Base-by-base conservation (phyloP, 2,113 vertebrate genomes). In the Psittacus erithacus region DNA sequence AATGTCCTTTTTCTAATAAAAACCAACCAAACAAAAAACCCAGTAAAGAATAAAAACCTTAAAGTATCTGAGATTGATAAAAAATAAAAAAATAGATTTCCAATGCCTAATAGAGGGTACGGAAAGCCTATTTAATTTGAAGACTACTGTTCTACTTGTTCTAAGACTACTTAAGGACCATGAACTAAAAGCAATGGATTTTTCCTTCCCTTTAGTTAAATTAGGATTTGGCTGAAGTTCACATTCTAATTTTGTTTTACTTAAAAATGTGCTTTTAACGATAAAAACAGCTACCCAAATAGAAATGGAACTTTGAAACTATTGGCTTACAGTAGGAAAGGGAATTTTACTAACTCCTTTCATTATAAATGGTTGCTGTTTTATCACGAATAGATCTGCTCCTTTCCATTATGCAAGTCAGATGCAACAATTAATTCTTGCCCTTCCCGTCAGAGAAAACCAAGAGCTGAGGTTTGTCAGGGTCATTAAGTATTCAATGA, bases 401-500 rank as follows among this genome's bases (percentile, higher is more conserved):
- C 65, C 53, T 31, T 75, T 62, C 9, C 39, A 95, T 59, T 90
- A 88, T 87, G 94, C 95, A 97, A 97, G 97, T 94, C 94, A 97
- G 76, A 82, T 35, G 64, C 60, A 97, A 83, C 74, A 94, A 96
- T 96, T 94, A 93, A 96, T 95, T 96, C 47, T 52, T 91, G 55
- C 50, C 74, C 44, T 96, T 80, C 95, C 86, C 88, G 96, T 96
- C 93, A 94, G 96, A 97, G 71, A 49, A 97, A 97, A 97, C 35
- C 53, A 86, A 95, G 70, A 96, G 68, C 84, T 95, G 96, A 43
- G 75, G 29, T 92, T 95, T 96, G 71, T 96, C 93, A 96, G 82
- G 93, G 86, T 98, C 97, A 97, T 98, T 97, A 97, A 92, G 86
- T 92, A 89, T 91, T 90, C 93, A 98, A 98, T 96, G 95, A 97